phyloP scores from a whole-genome alignment of 2,113 vertebrate genomes.

The Pongo abelii region DNA sequence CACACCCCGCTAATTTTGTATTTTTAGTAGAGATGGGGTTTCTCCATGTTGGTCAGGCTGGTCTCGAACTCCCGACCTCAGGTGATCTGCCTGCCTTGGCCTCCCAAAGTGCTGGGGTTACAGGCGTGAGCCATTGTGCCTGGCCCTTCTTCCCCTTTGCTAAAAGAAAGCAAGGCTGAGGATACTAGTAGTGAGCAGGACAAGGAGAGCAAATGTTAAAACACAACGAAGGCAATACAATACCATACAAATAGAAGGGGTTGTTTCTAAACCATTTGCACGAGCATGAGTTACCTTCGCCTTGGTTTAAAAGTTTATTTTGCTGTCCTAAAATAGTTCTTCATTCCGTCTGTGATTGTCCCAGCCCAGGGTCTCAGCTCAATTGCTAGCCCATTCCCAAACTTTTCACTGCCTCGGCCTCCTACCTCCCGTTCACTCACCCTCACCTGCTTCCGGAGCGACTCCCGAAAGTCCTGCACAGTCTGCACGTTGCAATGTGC shows the following conservation, averaged over 20 bases:
- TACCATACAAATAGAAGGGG: rapidly evolving
- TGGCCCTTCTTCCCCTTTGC: no score
- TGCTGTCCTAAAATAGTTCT: background rate
- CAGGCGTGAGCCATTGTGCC: no score
- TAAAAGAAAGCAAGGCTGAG: no score
- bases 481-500: background rate
- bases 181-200: background rate
- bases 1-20: no score
- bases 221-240: background rate
- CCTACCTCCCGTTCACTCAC: background rate
- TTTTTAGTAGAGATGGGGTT: no score
- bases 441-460: background rate
- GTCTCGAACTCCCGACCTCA: no score
- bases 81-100: no score
- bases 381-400: background rate
- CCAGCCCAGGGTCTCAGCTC: background rate
- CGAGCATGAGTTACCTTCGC: no score
- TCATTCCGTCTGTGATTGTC: background rate
- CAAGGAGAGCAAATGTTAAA: background rate
- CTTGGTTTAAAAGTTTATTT: background rate
- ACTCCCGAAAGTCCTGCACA: background rate
- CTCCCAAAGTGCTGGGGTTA: no score
- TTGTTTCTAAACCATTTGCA: background rate
- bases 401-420: no score
- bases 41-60: no score